phyloP scores from a whole-genome alignment of 53 echinoderm and acorn worm genomes.

The Apostichopus leukothele region DNA sequence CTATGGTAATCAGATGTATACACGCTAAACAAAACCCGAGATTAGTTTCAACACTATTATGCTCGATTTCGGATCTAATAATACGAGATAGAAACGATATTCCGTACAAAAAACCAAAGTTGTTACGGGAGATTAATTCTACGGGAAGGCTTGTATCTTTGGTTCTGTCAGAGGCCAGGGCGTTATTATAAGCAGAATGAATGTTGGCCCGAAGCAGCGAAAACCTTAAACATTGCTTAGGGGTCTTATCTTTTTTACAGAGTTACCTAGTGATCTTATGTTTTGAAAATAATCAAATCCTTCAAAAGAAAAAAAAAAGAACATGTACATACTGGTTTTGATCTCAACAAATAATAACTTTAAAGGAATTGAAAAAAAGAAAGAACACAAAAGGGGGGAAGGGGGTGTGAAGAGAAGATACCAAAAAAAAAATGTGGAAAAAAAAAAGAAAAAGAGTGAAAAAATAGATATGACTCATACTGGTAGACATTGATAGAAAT shows the following conservation, averaged over 20 bases:
- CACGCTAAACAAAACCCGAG: conserved; percentile 23
- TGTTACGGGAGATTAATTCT: neutral
- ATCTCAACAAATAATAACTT: neutral
- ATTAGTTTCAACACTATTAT: conserved; percentile 40
- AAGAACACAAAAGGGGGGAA: neutral
- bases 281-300: conserved; percentile 6
- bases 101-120: neutral
- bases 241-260: neutral
- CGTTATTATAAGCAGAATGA: neutral
- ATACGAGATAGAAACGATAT: neutral
- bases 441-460: neutral
- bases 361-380: neutral
- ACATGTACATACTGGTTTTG: neutral
- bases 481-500: neutral
- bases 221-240: neutral
- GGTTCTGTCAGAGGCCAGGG: neutral
- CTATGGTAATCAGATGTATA: conserved; percentile 13
- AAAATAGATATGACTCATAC: neutral
- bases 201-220: neutral
- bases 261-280: neutral
- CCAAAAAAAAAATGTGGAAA: neutral
- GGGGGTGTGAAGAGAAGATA: neutral
- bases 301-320: neutral
- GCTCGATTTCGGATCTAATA: neutral
- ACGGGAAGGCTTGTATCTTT: neutral